Conservation (phyloP, 2,113 vertebrate species). For the Lepidothrix coronata region DNA sequence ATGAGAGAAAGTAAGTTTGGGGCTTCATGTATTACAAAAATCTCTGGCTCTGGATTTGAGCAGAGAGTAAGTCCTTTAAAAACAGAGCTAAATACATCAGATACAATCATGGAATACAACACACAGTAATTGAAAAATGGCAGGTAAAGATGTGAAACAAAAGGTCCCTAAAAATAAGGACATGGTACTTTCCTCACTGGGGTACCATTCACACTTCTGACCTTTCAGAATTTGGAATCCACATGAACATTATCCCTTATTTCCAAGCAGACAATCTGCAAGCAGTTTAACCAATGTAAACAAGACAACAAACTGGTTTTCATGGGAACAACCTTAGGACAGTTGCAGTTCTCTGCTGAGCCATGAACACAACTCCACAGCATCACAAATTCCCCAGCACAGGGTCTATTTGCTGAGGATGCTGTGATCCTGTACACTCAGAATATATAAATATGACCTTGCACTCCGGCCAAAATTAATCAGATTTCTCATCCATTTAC, state of each 20-base stretch:
- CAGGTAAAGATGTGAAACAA: not conserved
- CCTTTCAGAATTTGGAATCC: not conserved
- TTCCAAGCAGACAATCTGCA: not conserved
- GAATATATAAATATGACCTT: not conserved
- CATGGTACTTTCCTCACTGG: not conserved
- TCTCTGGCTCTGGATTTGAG: not conserved
- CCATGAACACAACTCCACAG: not conserved
- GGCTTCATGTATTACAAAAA: not conserved
- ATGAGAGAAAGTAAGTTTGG: not conserved
- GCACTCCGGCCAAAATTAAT: not conserved
- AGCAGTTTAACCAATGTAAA: not conserved
- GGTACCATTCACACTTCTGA: not conserved
- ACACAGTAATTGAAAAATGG: not conserved
- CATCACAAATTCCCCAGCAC: not conserved
- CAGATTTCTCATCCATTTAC: not conserved
- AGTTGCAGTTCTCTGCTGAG: not conserved
- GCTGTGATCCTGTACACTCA: not conserved
- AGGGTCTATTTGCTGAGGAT: not conserved
- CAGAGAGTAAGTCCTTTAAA: not conserved
- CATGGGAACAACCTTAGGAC: not conserved
- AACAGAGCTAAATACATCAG: not conserved
- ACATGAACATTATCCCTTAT: accelerated
- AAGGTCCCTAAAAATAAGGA: not conserved
- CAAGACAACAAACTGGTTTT: not conserved
- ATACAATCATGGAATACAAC: not conserved